Base-by-base conservation (phyloP, 2,888 invertebrate species). In the Meliscaeva auricollis region DNA sequence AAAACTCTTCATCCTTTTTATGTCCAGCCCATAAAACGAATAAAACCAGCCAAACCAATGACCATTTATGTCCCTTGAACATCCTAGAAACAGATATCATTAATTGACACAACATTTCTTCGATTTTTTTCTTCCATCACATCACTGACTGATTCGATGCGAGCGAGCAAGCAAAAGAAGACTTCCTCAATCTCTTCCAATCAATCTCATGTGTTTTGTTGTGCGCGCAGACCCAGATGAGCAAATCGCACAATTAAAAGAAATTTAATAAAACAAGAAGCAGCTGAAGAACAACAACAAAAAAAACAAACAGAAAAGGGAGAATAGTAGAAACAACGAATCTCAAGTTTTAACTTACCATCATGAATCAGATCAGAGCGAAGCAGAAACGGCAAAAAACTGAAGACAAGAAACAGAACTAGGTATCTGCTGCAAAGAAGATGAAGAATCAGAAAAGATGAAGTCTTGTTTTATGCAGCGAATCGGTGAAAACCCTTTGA, bases 31-130 rank as follows among this genome's bases (percentile, higher is more conserved):
- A 38, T 35, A 58, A 78, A 64, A 48, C 56, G 22, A 32, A 66
- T 46, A 13, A 41, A 82, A 77, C 82, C 82, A 77, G 82, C 41
- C 77, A 54, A 11, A 20, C 56, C 38, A 56, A 58, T 74, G 56
- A 44, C 83, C 74, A 83, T 83, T 64, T 74, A 41, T 60, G 78
- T 83, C 35, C 56, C 38, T 64, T 50, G 50, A 54, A 79, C 79
- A 66, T 66, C 60, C 66, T 58, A 60, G 44, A 60, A 83, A 78
- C 82, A 73, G 54, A 75, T 46, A 41, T 62, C 79, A 70, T 75
- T 79, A 84, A 84, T 84, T 84, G 84, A 79, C 84, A 75, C 84
- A 75, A 75, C 83, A 83, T 74, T 78, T 62, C 38, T 56, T 50
- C 6, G 11, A 9, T 38, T 26, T 26, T 26, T 26, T 26, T 26